Conservation (phyloP, 2,888 invertebrate species). For the Pycnomerus fuliginosus region DNA sequence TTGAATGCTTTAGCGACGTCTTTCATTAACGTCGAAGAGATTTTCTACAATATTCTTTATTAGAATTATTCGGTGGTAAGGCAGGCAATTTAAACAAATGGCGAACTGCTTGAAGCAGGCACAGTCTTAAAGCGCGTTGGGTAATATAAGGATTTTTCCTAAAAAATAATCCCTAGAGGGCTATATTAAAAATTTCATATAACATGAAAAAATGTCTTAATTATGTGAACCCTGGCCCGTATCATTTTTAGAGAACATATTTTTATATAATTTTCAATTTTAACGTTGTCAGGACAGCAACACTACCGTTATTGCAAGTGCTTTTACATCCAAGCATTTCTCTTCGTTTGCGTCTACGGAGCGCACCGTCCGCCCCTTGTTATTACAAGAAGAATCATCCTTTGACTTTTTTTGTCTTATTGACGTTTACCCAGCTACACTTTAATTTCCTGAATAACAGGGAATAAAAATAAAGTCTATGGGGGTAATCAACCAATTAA, state of each 20-base stretch:
- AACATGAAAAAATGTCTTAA: constrained; percentile 4
- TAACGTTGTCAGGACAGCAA: constrained; percentile 22
- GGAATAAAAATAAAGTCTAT: no score
- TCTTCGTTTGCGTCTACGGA: constrained; percentile 4
- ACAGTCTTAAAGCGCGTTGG: not conserved
- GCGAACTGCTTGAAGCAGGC: not conserved
- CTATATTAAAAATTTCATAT: constrained; percentile 5
- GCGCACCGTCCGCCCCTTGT: not conserved
- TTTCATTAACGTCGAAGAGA: not conserved
- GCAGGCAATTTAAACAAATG: not conserved
- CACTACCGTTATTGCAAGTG: constrained; percentile 4
- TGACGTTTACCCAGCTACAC: no score
- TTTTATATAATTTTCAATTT: constrained; percentile 28
- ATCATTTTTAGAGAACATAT: constrained; percentile 10
- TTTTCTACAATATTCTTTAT: constrained; percentile 3
- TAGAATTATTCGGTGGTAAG: constrained; percentile 6
- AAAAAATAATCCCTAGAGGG: not conserved
- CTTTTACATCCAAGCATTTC: constrained; percentile 6
- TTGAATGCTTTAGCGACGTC: not conserved
- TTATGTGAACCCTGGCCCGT: constrained; percentile 2
- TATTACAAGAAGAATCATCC: no score
- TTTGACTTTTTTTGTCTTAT: no score
- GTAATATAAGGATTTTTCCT: not conserved
- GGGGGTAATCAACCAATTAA: constrained; percentile 29
- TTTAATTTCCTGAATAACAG: no score